Base-by-base conservation (phyloP, 2,113 vertebrate genomes). In the Nibea albiflora region DNA sequence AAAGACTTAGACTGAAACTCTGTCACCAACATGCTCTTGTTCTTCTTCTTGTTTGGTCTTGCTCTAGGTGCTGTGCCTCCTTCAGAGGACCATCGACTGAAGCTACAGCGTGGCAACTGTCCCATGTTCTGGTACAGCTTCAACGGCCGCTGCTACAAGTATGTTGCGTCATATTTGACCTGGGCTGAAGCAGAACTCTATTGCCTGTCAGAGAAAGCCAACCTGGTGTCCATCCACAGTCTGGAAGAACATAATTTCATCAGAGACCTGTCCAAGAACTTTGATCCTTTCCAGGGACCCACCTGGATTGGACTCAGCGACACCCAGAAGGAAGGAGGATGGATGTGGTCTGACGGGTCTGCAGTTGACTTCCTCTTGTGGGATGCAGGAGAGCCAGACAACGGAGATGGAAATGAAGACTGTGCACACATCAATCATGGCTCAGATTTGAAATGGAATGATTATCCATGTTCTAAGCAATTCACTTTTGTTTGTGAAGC, bases 151-250 rank as follows among this genome's bases (percentile, higher is more conserved):
- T 11, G 19, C 20, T 53, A 53, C 52, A 53, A 53, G 20, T 53
- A n/a, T 1, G 0, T 78, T 1, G 0, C 65, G 2, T 16, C 66
- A 42, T 1, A 0, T 0, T 0, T 66, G 83, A 68, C 26, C 72
- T 89, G 80, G 81, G 65, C 50, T 52, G 85, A 89, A 62, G 85
- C 83, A 69, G 85, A 88, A 20, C 52, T 83, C 8, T 1, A 73
- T 24, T 88, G 78, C 57, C 2, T 88, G 53, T 82, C 75, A 64
- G 0, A 77, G 20, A 3, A 24, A 39, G 10, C 61, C 85, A 85
- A 44, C 42, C 9, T 44, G 42, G 42, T 11, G 42, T 0, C 42
- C 4, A 47, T 47, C 15, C 46, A 47, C 46, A 47, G 15, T 47
- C 3, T 47, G 46, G 46, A 47, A 3, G 42, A 44, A 47, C 46